Evolutionary conservation across 2,797 vertebrate genomes (phyloP).

Genomic region (Danio aesculapii): DNA sequence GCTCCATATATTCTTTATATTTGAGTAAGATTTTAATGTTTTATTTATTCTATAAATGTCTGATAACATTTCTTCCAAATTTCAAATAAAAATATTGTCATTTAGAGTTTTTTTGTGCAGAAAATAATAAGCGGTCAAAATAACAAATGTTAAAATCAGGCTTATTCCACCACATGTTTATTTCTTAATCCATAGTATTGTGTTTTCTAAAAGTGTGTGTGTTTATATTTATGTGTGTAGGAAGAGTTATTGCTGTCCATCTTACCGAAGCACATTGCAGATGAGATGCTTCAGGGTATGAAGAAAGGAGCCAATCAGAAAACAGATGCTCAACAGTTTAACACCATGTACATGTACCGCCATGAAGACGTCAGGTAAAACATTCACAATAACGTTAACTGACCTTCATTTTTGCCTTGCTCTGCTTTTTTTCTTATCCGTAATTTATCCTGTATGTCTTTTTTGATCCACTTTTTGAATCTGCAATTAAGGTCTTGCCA

Average conservation of each 20-base stretch:
- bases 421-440: neutral
- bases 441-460: neutral
- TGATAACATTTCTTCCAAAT: too few species aligned
- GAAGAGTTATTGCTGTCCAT: slow-evolving; percentile 94
- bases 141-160: too few species aligned
- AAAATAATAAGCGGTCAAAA: too few species aligned
- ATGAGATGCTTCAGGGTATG: slow-evolving; percentile 98
- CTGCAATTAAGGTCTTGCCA: too few species aligned
- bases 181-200: too few species aligned
- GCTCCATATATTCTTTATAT: too few species aligned
- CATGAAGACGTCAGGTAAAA: slow-evolving; percentile 96
- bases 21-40: too few species aligned
- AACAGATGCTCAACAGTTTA: slow-evolving; percentile 89
- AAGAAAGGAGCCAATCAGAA: slow-evolving; percentile 90
- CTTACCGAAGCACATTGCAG: slow-evolving; percentile 95
- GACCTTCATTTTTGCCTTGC: neutral
- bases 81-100: too few species aligned
- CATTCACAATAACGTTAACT: neutral
- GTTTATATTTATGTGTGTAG: slow-evolving; percentile 69
- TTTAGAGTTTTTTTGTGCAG: too few species aligned
- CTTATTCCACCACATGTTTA: too few species aligned
- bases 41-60: too few species aligned
- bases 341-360: slow-evolving; percentile 99
- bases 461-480: neutral
- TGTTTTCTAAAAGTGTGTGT: neutral